Evolutionary conservation across 2,113 vertebrate species (phyloP).

Genomic region (Saguinus imperator): DNA sequence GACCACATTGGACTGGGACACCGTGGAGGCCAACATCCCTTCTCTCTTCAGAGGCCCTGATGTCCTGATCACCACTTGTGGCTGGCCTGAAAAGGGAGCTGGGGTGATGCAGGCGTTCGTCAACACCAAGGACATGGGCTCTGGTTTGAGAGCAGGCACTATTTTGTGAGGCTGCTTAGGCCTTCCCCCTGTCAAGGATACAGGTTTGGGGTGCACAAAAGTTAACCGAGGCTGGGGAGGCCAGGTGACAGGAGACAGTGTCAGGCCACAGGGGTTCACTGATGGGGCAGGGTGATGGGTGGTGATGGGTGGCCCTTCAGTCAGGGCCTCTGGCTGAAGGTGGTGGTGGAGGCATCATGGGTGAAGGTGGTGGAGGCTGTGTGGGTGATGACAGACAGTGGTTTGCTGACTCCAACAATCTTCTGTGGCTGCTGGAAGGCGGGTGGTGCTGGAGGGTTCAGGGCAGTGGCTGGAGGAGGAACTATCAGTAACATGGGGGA

Average conservation of each 20-base stretch:
- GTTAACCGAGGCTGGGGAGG: slow-evolving; percentile 81
- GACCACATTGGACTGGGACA: slow-evolving; percentile 88
- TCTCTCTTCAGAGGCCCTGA: slow-evolving; percentile 91
- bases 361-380: slow-evolving; percentile 88
- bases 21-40: slow-evolving; percentile 84
- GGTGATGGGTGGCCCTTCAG: slow-evolving; percentile 82
- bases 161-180: slow-evolving; percentile 89
- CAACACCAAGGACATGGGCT: slow-evolving; percentile 85
- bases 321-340: slow-evolving; percentile 87
- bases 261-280: slow-evolving; percentile 80
- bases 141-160: slow-evolving; percentile 88
- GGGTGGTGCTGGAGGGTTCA: slow-evolving; percentile 70
- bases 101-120: slow-evolving; percentile 84
- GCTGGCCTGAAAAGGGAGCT: slow-evolving; percentile 88
- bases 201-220: slow-evolving; percentile 88
- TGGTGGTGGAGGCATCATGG: slow-evolving; percentile 86
- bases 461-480: slow-evolving; percentile 74
- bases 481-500: slow-evolving; percentile 72
- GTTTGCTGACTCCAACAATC: slow-evolving; percentile 77
- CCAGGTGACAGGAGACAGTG: slow-evolving; percentile 78
- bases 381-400: slow-evolving; percentile 88
- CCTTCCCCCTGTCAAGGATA: slow-evolving; percentile 86
- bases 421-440: slow-evolving; percentile 77
- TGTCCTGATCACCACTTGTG: slow-evolving; percentile 92
- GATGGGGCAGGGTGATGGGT: slow-evolving; percentile 73